phyloP scores from a whole-genome alignment of 1,140 invertebrate genomes.

The Trichonephila clavata region DNA sequence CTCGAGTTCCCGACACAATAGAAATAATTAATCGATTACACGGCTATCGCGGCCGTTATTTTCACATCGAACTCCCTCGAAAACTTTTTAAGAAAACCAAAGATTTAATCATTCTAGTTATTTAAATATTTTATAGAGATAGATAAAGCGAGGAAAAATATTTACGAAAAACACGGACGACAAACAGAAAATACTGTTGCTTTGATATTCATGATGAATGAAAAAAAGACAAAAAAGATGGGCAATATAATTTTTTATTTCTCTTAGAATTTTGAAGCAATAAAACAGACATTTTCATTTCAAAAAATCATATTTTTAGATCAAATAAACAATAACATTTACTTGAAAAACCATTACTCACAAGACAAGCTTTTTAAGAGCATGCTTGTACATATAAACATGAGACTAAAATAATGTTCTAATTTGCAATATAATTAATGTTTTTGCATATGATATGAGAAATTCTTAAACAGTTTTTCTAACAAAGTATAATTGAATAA shows the following conservation, averaged over 20 bases:
- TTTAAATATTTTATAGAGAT: too few relatives aligned
- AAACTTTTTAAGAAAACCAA: too few relatives aligned
- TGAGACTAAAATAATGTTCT: slow-evolving; percentile 10
- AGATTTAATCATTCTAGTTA: too few relatives aligned
- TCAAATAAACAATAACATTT: slow-evolving; percentile 25
- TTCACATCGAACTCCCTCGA: too few relatives aligned
- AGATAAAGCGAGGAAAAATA: too few relatives aligned
- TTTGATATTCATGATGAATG: background rate
- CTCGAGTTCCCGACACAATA: too few relatives aligned
- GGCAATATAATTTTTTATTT: slow-evolving; percentile 36
- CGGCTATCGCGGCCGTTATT: too few relatives aligned
- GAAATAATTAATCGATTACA: too few relatives aligned
- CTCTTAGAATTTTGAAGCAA: slow-evolving; percentile 43
- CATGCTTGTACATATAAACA: slow-evolving; percentile 32
- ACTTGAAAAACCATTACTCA: slow-evolving; percentile 34
- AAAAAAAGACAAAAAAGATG: background rate
- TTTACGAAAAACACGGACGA: too few relatives aligned
- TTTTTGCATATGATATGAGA: background rate
- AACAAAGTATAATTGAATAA: slow-evolving; percentile 20
- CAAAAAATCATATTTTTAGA: slow-evolving; percentile 43
- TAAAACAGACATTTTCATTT: slow-evolving; percentile 49
- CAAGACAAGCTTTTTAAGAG: background rate
- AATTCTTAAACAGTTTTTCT: background rate
- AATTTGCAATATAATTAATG: slow-evolving; percentile 28
- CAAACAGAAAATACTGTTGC: background rate